phyloP scores from a whole-genome alignment of 2,888 invertebrate species.

The Strigamia maritima region DNA sequence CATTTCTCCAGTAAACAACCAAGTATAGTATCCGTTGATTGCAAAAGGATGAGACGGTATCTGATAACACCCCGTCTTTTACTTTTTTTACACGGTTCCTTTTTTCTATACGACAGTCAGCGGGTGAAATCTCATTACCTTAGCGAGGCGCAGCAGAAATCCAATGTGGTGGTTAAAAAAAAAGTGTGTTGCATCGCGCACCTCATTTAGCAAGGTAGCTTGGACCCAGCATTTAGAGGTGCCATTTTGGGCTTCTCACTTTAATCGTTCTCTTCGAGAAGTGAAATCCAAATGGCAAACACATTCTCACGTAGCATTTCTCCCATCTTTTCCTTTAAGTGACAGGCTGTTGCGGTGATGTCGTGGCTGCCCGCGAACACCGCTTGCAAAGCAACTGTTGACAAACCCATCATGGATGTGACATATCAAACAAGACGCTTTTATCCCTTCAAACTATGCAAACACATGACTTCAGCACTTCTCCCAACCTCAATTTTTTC shows the following conservation, averaged over 20 bases:
- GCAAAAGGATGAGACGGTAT: not conserved
- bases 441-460: not conserved
- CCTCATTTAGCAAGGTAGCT: not conserved
- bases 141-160: not conserved
- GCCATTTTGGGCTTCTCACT: not conserved
- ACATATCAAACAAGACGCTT: constrained; percentile 10
- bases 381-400: constrained; percentile 5
- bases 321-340: constrained; percentile 11
- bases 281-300: constrained; percentile 13
- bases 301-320: not conserved
- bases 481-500: not conserved
- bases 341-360: constrained; percentile 3
- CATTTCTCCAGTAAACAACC: not conserved
- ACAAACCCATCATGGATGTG: not conserved
- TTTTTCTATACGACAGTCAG: not conserved
- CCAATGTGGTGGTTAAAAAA: not conserved
- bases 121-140: constrained; percentile 6
- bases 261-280: not conserved
- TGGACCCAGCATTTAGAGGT: not conserved
- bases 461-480: not conserved
- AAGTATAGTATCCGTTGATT: not conserved
- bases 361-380: constrained; percentile 15
- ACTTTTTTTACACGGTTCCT: not conserved
- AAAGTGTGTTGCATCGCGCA: not conserved
- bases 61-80: not conserved